Evolutionary conservation across 2,113 vertebrate genomes (phyloP).

Genomic region (Eclectus roratus): DNA sequence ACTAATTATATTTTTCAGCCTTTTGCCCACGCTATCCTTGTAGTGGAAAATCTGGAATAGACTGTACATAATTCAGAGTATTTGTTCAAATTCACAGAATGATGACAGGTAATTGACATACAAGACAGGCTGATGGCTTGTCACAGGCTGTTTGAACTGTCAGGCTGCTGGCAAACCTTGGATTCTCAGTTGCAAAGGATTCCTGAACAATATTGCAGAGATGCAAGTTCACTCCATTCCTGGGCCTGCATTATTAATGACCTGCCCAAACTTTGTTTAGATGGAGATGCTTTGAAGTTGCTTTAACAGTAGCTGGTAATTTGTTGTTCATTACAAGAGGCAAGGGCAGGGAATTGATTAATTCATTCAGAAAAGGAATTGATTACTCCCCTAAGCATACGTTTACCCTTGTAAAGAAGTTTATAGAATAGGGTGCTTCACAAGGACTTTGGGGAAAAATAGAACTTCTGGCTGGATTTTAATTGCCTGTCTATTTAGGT

Average conservation of each 20-base stretch:
- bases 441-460: background rate
- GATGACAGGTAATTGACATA: background rate
- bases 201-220: background rate
- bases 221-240: background rate
- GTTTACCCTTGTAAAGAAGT: constrained; percentile 21
- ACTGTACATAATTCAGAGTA: background rate
- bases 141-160: background rate
- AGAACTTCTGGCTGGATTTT: constrained; percentile 9
- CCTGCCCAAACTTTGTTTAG: background rate
- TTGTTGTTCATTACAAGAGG: background rate
- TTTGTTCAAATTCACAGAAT: background rate
- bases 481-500: background rate
- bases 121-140: background rate
- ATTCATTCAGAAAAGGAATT: constrained; percentile 42
- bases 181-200: background rate
- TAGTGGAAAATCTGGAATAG: background rate
- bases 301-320: background rate
- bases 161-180: background rate
- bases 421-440: background rate
- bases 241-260: background rate
- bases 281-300: background rate
- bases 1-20: background rate
- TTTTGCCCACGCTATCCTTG: background rate
- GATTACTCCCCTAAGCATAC: background rate
- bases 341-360: background rate